Conservation (phyloP, 2,888 invertebrate genomes). For the Idaea aversata region DNA sequence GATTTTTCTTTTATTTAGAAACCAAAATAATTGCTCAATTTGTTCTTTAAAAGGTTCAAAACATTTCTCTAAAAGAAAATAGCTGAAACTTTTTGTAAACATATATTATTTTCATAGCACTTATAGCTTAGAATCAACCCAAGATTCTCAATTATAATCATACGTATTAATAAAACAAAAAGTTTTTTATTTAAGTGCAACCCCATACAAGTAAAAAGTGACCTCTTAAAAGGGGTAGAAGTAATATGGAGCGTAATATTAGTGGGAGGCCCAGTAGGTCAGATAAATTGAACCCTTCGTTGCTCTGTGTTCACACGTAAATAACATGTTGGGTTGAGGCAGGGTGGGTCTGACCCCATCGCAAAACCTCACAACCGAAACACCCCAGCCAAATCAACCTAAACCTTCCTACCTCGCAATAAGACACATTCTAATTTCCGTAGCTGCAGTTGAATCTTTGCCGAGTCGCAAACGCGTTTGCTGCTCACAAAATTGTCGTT, state of each 20-base stretch:
- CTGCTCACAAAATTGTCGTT: conserved; percentile 24
- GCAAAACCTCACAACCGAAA: conserved; percentile 9
- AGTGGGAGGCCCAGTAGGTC: conserved; percentile 78
- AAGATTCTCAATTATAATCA: not conserved
- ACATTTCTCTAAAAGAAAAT: no score
- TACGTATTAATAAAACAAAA: not conserved
- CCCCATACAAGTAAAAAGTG: conserved; percentile 40
- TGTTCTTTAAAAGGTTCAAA: no score
- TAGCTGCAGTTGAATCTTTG: conserved; percentile 10
- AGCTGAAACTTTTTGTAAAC: no score
- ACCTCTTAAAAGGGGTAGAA: conserved; percentile 52
- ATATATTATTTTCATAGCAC: not conserved
- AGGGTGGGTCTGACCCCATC: conserved; percentile 52
- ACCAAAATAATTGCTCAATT: no score
- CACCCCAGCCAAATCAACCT: conserved; percentile 6
- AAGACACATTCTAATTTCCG: not conserved
- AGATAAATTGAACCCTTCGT: conserved; percentile 79
- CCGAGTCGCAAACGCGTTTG: conserved; percentile 22
- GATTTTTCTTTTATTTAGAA: no score
- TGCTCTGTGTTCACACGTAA: conserved; percentile 79
- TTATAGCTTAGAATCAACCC: not conserved
- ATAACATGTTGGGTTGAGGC: conserved; percentile 76
- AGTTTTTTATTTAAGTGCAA: conserved; percentile 16
- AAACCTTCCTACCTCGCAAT: conserved; percentile 11
- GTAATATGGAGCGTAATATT: conserved; percentile 71